These are phyloP conservation scores for Adelosebastes latens DNA, from an alignment of 2,797 vertebrate species.

Conservation along the genomic window DNA sequence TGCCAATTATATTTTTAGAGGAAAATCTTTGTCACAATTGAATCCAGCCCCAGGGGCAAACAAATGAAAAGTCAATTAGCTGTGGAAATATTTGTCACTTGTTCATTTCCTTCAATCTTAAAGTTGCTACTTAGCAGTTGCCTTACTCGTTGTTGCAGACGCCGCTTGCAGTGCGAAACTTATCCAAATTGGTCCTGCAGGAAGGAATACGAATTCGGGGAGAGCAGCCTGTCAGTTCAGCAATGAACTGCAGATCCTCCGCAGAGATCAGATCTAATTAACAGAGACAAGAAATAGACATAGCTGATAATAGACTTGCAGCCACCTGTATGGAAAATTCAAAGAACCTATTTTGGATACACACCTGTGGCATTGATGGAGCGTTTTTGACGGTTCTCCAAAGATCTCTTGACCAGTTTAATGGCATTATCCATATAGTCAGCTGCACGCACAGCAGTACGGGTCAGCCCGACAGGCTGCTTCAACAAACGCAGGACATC, in stretches of 20 bases:
- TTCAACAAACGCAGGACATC: slow-evolving; percentile 71
- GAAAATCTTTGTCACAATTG: neutral
- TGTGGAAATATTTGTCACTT: neutral
- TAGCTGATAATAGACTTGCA: neutral
- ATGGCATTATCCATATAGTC: slow-evolving; percentile 85
- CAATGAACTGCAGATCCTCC: slow-evolving; percentile 76
- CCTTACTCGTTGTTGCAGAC: slow-evolving; percentile 90
- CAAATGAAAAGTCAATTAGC: neutral
- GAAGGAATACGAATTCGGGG: slow-evolving; percentile 59
- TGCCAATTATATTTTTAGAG: neutral
- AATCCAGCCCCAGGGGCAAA: neutral
- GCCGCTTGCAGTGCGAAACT: slow-evolving; percentile 80
- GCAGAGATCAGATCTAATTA: slow-evolving; percentile 82
- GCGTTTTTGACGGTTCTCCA: slow-evolving; percentile 51
- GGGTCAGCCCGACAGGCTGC: slow-evolving; percentile 79
- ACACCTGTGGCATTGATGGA: slow-evolving; percentile 79
- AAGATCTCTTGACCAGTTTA: neutral
- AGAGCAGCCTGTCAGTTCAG: slow-evolving; percentile 83
- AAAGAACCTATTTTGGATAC: neutral
- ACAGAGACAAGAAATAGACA: neutral
- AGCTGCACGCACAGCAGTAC: slow-evolving; percentile 75
- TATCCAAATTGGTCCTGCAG: slow-evolving; percentile 52
- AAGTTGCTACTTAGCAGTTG: neutral
- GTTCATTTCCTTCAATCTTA: too few relatives aligned
- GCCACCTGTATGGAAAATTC: neutral